Conservation (phyloP, 2,797 vertebrate genomes). For the Acanthopagrus latus region DNA sequence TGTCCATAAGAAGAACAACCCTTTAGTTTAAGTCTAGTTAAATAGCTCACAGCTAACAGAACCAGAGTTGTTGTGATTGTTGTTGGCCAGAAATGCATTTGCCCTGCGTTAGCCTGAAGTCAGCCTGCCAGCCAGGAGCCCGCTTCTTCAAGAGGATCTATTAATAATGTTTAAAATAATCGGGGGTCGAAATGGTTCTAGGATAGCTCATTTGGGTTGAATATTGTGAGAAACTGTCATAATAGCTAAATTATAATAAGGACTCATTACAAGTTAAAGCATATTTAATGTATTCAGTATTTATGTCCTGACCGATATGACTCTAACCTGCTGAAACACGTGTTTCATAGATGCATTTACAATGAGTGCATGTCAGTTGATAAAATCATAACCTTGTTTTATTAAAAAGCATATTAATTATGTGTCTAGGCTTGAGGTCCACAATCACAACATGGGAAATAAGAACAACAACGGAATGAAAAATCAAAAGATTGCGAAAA, state of each 20-base stretch:
- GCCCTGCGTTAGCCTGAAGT: constrained; percentile 57
- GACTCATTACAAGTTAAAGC: not conserved
- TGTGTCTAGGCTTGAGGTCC: no score
- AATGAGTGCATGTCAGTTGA: not conserved
- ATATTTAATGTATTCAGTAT: not conserved
- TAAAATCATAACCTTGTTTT: not conserved
- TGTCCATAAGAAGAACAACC: not conserved
- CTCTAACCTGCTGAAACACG: not conserved
- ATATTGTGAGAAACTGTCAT: not conserved
- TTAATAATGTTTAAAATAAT: no score
- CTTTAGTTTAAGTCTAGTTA: not conserved
- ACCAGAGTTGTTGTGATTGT: not conserved
- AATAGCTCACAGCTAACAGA: not conserved
- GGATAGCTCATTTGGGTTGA: not conserved
- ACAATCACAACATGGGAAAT: no score
- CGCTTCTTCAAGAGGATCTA: not conserved
- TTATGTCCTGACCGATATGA: not conserved
- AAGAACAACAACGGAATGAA: no score
- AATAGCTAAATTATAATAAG: not conserved
- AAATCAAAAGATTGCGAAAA: no score
- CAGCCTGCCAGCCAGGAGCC: not conserved
- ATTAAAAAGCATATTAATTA: no score
- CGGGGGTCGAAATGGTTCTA: no score
- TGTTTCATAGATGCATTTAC: not conserved
- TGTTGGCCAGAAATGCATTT: constrained; percentile 69